Base-by-base conservation (phyloP, 2,888 invertebrate species). In the Scotopteryx bipunctaria region DNA sequence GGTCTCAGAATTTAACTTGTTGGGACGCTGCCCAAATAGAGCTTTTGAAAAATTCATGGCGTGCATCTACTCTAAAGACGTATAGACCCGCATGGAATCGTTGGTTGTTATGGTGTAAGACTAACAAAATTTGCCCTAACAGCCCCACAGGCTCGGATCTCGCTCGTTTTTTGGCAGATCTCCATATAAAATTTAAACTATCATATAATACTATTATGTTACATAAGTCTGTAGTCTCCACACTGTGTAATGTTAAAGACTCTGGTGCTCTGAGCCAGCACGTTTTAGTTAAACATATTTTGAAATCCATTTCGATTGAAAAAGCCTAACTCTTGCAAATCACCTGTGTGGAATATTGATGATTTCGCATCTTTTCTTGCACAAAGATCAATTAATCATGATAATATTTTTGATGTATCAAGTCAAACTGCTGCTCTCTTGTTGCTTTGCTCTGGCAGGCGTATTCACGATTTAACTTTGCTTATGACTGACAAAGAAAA, bases 211-310 rank as follows among this genome's bases (percentile, higher is more conserved):
- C 61, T 1, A 59, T 59, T n/a, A 5, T 59, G 1, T 5, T 63
- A 1, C 50, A 63, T 5, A 63, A 63, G 33, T 63, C 58, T n/a
- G 60, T 56, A 5, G 31, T 63, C 0, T 42, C 57, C 4, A 57
- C 57, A 0, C n/a, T 60, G 0, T 59, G 57, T 36, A 48, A 54
- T 13, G 5, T 27, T 5, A 27, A 52, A n/a, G 9, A 3, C 0
- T 40, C 48, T 8, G 27, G 45, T 41, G 2, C 2, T 2, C 4
- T 36, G 5, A 21, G 21, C 8, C 3, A 3, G 0, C 21, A 36
- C 6, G 21, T 21, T 8, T 2, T 32, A 1, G 32, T 32, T 16
- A 32, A 16, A 16, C 25, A 38, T 16, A 16, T 38, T 2, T 4
- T 38, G 3, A 38, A 38, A 25, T 14, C 38, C 1, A 38, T 38